phyloP scores from a whole-genome alignment of 2,797 vertebrate genomes.

The Phyllotis vaccarum region DNA sequence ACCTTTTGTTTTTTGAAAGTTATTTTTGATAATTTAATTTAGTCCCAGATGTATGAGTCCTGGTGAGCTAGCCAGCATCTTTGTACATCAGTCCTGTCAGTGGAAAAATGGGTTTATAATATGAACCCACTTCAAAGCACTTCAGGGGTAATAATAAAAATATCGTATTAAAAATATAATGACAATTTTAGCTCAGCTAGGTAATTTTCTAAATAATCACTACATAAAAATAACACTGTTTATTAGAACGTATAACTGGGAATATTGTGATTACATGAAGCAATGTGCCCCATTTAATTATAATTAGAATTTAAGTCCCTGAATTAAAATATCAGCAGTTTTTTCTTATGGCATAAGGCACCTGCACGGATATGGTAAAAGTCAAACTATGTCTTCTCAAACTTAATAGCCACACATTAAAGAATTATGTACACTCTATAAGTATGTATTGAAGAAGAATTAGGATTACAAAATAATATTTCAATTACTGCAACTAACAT shows the following conservation, averaged over 20 bases:
- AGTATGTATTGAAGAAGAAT: not conserved
- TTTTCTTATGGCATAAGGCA: not conserved
- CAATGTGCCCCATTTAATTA: conserved; percentile 58
- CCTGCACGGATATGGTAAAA: not conserved
- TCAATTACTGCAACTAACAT: conserved; percentile 35
- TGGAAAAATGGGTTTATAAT: conserved; percentile 72
- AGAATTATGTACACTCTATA: not conserved
- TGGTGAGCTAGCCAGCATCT: conserved; percentile 22
- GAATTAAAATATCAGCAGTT: conserved; percentile 58
- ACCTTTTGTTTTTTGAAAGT: conserved; percentile 60
- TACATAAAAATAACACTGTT: conserved; percentile 68
- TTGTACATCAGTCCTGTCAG: conserved; percentile 38
- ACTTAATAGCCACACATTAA: not conserved
- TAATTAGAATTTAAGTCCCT: conserved; percentile 62
- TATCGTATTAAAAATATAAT: conserved; percentile 70
- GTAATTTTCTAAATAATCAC: conserved; percentile 69
- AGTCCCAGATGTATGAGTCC: conserved; percentile 43
- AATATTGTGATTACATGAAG: conserved; percentile 62
- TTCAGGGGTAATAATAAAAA: conserved; percentile 68
- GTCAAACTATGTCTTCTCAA: not conserved
- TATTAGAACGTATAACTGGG: conserved; percentile 46
- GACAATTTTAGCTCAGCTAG: conserved; percentile 63
- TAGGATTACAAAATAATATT: not conserved
- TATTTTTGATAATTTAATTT: conserved; percentile 74
- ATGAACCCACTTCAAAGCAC: conserved; percentile 70